Evolutionary conservation across 2,113 vertebrate genomes (phyloP), one percentile per base, ranked within the genome.

Genomic region (Hippolais icterina): DNA sequence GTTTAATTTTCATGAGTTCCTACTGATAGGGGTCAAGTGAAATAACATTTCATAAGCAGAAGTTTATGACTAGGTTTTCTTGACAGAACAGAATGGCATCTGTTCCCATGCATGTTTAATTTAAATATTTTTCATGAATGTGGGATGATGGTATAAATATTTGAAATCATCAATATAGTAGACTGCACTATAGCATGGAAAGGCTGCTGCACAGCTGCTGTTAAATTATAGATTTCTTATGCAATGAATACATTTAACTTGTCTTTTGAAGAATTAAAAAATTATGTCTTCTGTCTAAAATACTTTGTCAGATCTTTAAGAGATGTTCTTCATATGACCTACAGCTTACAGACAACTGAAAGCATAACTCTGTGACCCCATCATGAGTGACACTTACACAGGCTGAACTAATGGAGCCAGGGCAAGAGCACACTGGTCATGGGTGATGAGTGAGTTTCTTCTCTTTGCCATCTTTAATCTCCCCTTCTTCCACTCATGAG

Each of bases 91-190:
- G 94, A 97, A 96, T 94, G 94, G 86, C 96, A 97, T 97, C 97
- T 97, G 96, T 97, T 97, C 90, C 93, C 93, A 95, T 95, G 88
- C 96, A 97, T 97, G 96, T 97, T 97, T 97, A 96, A 96, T 97
- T 97, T 96, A 97, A 97, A 96, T 96, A 96, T 95, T 96, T 97
- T 96, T 93, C 95, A 97, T 97, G 96, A 97, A 97, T 97, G 96
- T 94, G 94, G 95, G 95, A 97, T 95, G 95, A 97, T 94, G 94
- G 96, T 89, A 97, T 97, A 97, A 97, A 97, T 97, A 97, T 97
- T 97, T 97, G 95, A 97, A 97, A 96, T 97, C 96, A 97, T 97
- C 96, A 94, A 96, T 97, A 96, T 96, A 96, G 95, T 94, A 96
- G 94, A 96, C 94, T 97, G 96, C 95, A 96, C 87, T 94, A 97